Percentiles rank a stretch among this genome's conserved stretches.
Evolutionary conservation across 2,797 vertebrate species (phyloP).

Genomic region (Garrulus glandarius): DNA sequence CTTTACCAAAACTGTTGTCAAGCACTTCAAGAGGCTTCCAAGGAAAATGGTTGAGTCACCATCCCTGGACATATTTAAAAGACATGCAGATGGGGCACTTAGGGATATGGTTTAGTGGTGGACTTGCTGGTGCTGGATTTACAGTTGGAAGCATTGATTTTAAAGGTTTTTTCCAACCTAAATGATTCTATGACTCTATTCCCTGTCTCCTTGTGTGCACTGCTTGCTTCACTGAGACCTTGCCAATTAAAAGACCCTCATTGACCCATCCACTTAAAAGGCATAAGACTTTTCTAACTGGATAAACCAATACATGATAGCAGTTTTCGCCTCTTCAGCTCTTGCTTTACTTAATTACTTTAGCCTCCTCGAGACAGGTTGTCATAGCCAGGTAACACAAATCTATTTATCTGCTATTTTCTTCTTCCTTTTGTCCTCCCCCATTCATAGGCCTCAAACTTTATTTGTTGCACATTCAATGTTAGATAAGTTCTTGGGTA

Average conservation of each 20-base stretch:
- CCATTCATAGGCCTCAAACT: not conserved
- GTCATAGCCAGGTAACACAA: not conserved
- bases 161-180: not conserved
- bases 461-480: not conserved
- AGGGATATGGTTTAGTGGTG: not conserved
- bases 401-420: not conserved
- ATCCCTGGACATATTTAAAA: rapidly evolving
- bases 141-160: not conserved
- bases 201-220: not conserved
- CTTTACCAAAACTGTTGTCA: not conserved
- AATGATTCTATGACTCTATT: not conserved
- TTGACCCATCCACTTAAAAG: not conserved
- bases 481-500: not conserved
- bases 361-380: not conserved
- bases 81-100: rapidly evolving
- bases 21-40: rapidly evolving
- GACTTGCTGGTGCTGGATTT: not conserved
- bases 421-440: not conserved
- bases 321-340: not conserved
- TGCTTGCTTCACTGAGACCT: not conserved
- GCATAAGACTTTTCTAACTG: not conserved
- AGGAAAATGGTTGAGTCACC: not conserved
- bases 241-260: not conserved
- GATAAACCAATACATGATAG: not conserved
- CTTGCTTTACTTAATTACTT: not conserved